Conservation (phyloP, 2,113 vertebrate genomes). For the Chionomys nivalis region DNA sequence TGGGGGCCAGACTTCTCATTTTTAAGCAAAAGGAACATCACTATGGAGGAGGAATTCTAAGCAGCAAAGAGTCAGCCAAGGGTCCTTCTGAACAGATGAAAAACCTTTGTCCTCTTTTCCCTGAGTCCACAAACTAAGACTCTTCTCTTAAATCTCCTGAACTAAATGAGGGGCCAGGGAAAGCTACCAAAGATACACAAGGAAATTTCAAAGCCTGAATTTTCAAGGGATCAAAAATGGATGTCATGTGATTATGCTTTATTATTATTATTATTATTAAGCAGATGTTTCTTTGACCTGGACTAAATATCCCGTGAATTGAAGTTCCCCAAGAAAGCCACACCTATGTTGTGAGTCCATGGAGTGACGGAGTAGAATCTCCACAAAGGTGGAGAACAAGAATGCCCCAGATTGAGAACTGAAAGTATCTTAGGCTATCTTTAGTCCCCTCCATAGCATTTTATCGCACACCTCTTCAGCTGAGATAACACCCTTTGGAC, state of each 20-base stretch:
- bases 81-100: background rate
- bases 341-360: background rate
- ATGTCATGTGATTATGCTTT: background rate
- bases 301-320: background rate
- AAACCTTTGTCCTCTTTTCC: background rate
- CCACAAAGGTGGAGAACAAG: rapidly evolving
- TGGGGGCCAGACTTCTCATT: background rate
- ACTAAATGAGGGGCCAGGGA: background rate
- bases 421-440: background rate
- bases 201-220: background rate
- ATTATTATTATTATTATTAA: background rate
- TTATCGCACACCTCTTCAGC: background rate
- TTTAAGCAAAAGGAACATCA: background rate
- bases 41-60: background rate
- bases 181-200: conserved; percentile 6
- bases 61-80: background rate
- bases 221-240: background rate
- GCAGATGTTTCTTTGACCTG: background rate
- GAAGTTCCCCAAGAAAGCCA: background rate
- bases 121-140: background rate
- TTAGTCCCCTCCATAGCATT: background rate
- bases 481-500: background rate
- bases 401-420: background rate
- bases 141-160: background rate
- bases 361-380: background rate